These are phyloP conservation scores for Pygmarrhopalites habei DNA, from an alignment of 1,140 invertebrate genomes.

Conservation along the genomic window DNA sequence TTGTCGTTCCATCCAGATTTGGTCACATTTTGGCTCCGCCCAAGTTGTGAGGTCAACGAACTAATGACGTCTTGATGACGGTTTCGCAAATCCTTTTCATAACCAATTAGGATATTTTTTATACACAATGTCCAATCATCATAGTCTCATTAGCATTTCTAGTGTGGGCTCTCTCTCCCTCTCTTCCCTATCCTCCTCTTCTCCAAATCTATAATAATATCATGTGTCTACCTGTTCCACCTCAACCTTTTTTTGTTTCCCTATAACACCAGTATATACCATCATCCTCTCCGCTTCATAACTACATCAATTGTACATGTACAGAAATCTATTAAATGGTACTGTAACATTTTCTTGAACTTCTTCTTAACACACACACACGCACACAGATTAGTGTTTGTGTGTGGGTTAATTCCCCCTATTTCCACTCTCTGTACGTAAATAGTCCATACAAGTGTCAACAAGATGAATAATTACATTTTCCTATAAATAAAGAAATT, in stretches of 20 bases:
- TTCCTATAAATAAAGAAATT: too few relatives aligned
- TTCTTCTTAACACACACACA: too few relatives aligned
- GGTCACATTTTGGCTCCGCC: constrained; percentile 32
- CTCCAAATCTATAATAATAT: too few relatives aligned
- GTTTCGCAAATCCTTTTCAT: constrained; percentile 33
- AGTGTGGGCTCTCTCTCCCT: constrained; percentile 4
- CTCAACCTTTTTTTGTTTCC: not conserved
- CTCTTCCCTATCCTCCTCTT: not conserved
- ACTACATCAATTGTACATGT: too few relatives aligned
- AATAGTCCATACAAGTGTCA: too few relatives aligned
- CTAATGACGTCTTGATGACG: constrained; percentile 35
- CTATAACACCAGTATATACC: not conserved
- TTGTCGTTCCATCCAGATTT: constrained; percentile 39
- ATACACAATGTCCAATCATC: not conserved
- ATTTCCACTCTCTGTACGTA: too few relatives aligned
- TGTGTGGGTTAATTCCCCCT: too few relatives aligned
- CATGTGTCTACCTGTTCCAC: not conserved
- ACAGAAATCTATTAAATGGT: too few relatives aligned
- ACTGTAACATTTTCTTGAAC: too few relatives aligned
- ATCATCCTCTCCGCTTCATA: constrained; percentile 10
- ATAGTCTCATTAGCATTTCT: constrained; percentile 9
- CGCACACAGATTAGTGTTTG: too few relatives aligned
- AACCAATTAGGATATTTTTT: constrained; percentile 25
- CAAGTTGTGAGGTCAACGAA: constrained; percentile 38
- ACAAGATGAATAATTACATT: too few relatives aligned